Conservation (phyloP, 2,888 invertebrate genomes). For the Nudaria mundana region DNA sequence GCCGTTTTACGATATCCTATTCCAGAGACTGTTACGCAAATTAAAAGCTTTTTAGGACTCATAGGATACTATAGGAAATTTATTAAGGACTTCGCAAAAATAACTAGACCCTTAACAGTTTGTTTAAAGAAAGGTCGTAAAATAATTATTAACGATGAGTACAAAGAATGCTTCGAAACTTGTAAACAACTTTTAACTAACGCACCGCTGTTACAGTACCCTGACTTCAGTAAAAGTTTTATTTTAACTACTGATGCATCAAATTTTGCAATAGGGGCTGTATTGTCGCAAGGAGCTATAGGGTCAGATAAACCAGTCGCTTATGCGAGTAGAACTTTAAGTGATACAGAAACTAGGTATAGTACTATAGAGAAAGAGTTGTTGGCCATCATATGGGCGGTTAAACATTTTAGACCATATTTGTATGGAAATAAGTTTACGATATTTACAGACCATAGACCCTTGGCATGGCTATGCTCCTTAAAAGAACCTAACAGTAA, state of each 20-base stretch:
- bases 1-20: conserved; percentile 13
- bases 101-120: conserved; percentile 17
- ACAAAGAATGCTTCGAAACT: conserved; percentile 17
- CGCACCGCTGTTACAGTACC: conserved; percentile 33
- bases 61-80: conserved; percentile 2
- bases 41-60: conserved; percentile 9
- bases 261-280: too few species aligned
- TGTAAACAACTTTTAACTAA: conserved; percentile 32
- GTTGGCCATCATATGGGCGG: too few species aligned
- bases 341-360: conserved; percentile 1
- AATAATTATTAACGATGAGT: not conserved
- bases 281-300: conserved; percentile 26
- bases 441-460: too few species aligned
- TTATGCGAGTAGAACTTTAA: conserved; percentile 23
- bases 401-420: too few species aligned
- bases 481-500: too few species aligned
- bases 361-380: too few species aligned
- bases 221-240: too few species aligned
- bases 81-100: conserved; percentile 5
- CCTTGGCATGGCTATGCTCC: too few species aligned
- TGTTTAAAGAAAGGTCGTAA: conserved; percentile 10
- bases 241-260: too few species aligned
- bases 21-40: conserved; percentile 10
- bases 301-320: conserved; percentile 22
- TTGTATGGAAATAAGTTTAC: too few species aligned